Base-by-base conservation (phyloP, 2,113 vertebrate species). In the Peucedramus taeniatus region DNA sequence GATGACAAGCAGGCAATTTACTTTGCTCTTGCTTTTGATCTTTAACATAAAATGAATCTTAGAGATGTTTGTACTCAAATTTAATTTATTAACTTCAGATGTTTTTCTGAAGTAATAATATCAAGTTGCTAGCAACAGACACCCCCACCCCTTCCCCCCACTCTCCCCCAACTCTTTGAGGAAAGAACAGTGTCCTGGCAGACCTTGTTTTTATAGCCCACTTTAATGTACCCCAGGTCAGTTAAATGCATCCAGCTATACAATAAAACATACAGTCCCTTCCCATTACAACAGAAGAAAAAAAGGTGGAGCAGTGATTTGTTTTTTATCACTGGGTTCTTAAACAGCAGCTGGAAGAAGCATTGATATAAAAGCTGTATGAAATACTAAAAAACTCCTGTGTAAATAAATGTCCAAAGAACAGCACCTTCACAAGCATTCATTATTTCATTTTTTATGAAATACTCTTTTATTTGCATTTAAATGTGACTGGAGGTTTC, bases 1-100 rank as follows among this genome's bases (percentile, higher is more conserved):
- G 68, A 93, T 75, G 93, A 96, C 89, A 96, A 90, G 89, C 89
- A 93, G 39, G 75, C 93, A 93, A 89, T 95, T 96, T 91, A 92
- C 89, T 93, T 91, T 92, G 60, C 89, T 95, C 87, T 89, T 81
- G 81, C 87, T 95, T 96, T 97, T 96, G 91, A 97, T 96, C 93
- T 93, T 69, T 74, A 93, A 81, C 79, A 96, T 94, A 79, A 97
- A 96, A 95, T 81, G 76, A 81, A 78, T 76, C 79, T 86, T 44
- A 75, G 76, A 86, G 42, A 95, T 90, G 45, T 50, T 17, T 39
- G 60, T 45, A 59, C 79, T 94, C 68, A 69, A 53, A 90, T 85
- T 87, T 89, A 80, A 88, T 91, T 60, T 86, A 95, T 86, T 95
- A 28, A 90, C 80, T 91, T 94, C 72, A 85, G 77, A 89, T 83